These are phyloP conservation scores for Oscheius sp. DNA, from an alignment of 2,888 invertebrate species.

Conservation along the genomic window DNA sequence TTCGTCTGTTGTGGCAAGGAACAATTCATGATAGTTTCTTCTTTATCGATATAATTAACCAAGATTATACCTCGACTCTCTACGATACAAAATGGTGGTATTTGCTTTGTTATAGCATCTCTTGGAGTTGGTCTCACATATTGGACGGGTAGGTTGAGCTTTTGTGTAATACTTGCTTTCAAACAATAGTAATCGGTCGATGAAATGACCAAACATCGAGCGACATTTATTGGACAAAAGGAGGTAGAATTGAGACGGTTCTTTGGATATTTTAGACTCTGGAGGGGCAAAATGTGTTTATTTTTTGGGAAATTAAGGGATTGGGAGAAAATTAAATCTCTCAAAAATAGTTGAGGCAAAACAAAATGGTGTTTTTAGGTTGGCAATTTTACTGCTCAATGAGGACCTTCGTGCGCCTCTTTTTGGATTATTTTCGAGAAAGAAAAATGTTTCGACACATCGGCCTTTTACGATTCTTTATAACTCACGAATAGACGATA, in stretches of 20 bases:
- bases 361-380: too few relatives aligned
- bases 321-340: not conserved
- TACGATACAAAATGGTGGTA: conserved; percentile 15
- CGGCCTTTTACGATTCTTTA: not conserved
- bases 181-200: not conserved
- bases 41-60: conserved; percentile 12
- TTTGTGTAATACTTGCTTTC: not conserved
- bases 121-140: conserved; percentile 17
- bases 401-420: conserved; percentile 4
- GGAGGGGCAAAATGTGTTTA: not conserved
- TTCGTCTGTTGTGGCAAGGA: conserved; percentile 10
- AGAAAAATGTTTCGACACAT: not conserved
- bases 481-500: not conserved
- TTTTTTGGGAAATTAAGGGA: not conserved
- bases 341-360: too few relatives aligned
- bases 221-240: too few relatives aligned
- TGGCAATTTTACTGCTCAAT: conserved; percentile 8
- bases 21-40: conserved; percentile 22
- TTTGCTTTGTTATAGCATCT: conserved; percentile 1
- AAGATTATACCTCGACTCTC: conserved; percentile 9
- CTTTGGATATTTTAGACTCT: not conserved
- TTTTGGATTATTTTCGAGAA: not conserved
- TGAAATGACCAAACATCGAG: not conserved
- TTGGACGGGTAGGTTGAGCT: conserved; percentile 10
- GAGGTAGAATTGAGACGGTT: too few relatives aligned